Evolutionary conservation across 2,797 vertebrate genomes (phyloP), one percentile per base, ranked within the genome.

Genomic region (Acanthurus leucopareius): DNA sequence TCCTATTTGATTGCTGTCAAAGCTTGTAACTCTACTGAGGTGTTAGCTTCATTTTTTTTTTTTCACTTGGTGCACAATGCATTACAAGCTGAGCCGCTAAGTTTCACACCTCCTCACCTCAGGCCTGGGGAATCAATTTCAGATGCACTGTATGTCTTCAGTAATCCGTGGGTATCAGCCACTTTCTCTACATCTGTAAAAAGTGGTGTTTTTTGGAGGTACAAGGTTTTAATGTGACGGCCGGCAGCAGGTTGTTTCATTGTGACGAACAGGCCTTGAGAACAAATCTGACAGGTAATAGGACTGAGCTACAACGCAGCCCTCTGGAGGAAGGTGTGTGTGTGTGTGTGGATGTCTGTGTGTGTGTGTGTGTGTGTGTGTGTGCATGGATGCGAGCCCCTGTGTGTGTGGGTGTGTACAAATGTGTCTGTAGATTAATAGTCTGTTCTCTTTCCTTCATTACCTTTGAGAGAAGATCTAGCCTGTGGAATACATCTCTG

Each of bases 211-310:
- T 86, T 59, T 58, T 35, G 58, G 77, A 65, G 47, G 38, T 19
- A 45, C n/a, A 3, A 52, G 65, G 65, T 88, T 88, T 88, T 22
- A 75, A 75, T 64, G 48, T 57, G 83, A 56, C 3, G 20, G 69
- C 75, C 38, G 16, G 76, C 77, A 70, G 85, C 83, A 72, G 85
- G 64, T 80, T 63, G 68, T 79, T 86, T 83, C 53, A 70, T 75
- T 77, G 62, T 83, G 81, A 86, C 13, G 48, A 84, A 90, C 87
- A 80, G 73, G 83, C 69, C 54, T 59, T 64, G 51, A 69, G 84
- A 90, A 58, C 1, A 35, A 79, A 77, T 69, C 70, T 85, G 89
- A 90, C 92, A 90, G 89, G 82, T 84, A 86, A 90, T 86, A 64
- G 84, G 80, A 78, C 73, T 64, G 77, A 91, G 82, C 88, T 77